phyloP scores from a whole-genome alignment of 2,797 vertebrate genomes.

The Odontamblyopus lacepedii region DNA sequence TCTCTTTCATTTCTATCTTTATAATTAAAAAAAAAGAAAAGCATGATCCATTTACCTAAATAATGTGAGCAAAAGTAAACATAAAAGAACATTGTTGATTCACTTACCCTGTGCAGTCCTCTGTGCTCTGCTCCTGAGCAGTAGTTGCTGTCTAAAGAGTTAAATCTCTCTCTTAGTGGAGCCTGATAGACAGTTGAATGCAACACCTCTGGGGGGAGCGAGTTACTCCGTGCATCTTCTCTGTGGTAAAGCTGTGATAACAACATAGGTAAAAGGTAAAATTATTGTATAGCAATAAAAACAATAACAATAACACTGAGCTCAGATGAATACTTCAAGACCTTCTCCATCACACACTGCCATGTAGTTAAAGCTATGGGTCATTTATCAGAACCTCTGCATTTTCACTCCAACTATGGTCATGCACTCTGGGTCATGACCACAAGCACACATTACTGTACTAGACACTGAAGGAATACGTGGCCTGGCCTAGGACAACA shows the following conservation, averaged over 20 bases:
- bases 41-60: too few relatives aligned
- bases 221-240: conserved; percentile 94
- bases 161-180: conserved; percentile 92
- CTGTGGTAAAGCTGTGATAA: conserved; percentile 86
- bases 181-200: conserved; percentile 94
- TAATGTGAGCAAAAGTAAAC: not conserved
- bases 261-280: not conserved
- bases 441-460: not conserved
- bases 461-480: not conserved
- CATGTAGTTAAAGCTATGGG: too few relatives aligned
- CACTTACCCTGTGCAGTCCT: conserved; percentile 86
- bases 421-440: too few relatives aligned
- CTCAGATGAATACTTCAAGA: not conserved
- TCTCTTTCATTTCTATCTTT: too few relatives aligned
- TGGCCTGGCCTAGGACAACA: not conserved
- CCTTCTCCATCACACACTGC: too few relatives aligned
- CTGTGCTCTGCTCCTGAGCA: conserved; percentile 87
- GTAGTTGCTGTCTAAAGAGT: conserved; percentile 93
- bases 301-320: not conserved
- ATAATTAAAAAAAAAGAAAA: too few relatives aligned
- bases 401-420: too few relatives aligned
- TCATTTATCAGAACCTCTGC: too few relatives aligned
- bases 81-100: not conserved
- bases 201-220: conserved; percentile 93
- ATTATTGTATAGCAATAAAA: not conserved